Base-by-base conservation (phyloP, 2,113 vertebrate species). In the Columba livia region DNA sequence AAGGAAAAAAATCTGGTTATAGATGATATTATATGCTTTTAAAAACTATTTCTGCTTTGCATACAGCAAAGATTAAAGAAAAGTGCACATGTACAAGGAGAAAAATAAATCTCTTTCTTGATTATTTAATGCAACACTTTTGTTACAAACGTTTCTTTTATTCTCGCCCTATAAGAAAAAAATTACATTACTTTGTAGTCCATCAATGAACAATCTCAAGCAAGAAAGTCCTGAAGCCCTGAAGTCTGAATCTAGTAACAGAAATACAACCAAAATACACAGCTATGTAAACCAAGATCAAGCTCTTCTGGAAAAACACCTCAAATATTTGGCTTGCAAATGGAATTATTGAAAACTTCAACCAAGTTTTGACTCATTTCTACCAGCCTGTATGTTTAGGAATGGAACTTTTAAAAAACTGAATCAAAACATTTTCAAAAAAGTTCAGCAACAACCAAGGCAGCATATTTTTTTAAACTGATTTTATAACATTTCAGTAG, bases 231-330 rank as follows among this genome's bases (percentile, higher is more conserved):
- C 38, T 21, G 15, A 62, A 72, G 53, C 12, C 64, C 44, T 4
- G 5, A 57, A 60, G 4, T 58, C 51, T 80, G 51, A 90, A 71
- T 18, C 16, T 42, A 50, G 11, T 62, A 74, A 34, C 32, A 93
- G 40, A 88, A 80, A 81, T 23, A 34, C 25, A 86, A 83, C 17
- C 16, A 71, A 81, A 93, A 74, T 38, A 56, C 83, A 86, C 32
- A 90, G 44, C 3, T 89, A 47, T 3, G 12, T 54, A 64, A 83
- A 32, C 24, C 56, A 84, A 90, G 44, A 50, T 80, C 23, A 67
- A 88, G 15, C 48, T 96, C 40, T 88, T 89, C 93, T 93, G 93
- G 75, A 91, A 85, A 95, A 94, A 24, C 15, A 92, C 16, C 20
- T 28, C 60, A 62, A 75, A 67, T 96, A 93, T 86, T 91, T 95